phyloP scores from a whole-genome alignment of 2,888 invertebrate species.

The Geophilus truncorum region DNA sequence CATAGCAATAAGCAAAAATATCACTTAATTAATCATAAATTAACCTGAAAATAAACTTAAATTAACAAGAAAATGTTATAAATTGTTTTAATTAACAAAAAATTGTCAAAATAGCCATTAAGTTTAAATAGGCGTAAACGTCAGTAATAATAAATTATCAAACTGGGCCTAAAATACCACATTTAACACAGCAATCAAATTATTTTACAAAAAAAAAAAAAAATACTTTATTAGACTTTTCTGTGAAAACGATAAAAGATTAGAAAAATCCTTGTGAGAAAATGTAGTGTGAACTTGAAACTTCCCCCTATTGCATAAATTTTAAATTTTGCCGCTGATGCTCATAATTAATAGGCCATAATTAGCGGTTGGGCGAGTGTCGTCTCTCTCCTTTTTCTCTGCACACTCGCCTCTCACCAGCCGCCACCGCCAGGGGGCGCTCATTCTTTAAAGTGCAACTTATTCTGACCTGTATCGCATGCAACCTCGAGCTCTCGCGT shows the following conservation, averaged over 20 bases:
- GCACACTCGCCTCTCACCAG: neutral
- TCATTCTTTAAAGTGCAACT: constrained; percentile 1
- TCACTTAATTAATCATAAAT: too few species aligned
- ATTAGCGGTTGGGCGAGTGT: neutral
- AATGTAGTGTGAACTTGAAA: neutral
- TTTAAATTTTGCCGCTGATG: neutral
- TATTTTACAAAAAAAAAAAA: too few species aligned
- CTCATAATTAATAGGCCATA: constrained; percentile 5
- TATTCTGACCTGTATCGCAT: neutral
- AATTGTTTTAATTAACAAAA: too few species aligned
- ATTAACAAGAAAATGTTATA: too few species aligned
- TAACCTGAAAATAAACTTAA: too few species aligned
- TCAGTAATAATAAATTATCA: too few species aligned
- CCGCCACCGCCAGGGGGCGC: neutral
- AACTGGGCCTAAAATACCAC: too few species aligned
- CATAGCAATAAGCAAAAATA: too few species aligned
- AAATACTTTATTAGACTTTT: too few species aligned
- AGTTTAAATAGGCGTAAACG: too few species aligned
- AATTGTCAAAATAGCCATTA: too few species aligned
- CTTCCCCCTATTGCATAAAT: constrained; percentile 10
- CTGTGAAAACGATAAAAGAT: neutral
- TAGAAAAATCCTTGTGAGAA: neutral
- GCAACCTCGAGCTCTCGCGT: neutral
- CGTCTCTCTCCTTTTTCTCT: neutral
- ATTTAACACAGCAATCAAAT: too few species aligned